Evolutionary conservation across 37 sponge, comb jelly and placozoan genomes (phyloP).

Genomic region (Spongilla lacustris): DNA sequence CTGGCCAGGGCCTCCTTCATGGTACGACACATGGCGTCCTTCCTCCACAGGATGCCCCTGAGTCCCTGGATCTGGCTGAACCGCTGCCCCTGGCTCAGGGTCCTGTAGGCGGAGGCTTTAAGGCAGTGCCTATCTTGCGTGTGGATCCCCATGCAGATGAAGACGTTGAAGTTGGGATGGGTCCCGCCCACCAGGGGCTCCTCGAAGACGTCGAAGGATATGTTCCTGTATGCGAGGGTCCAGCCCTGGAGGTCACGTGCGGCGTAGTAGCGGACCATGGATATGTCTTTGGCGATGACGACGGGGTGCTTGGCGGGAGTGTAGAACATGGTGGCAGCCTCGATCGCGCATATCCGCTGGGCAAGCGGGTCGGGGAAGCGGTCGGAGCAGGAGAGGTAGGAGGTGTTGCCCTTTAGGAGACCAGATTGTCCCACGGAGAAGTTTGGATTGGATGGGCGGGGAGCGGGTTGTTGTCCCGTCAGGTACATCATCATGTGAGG

Average conservation of each 20-base stretch:
- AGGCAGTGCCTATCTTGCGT: conserved; percentile 77
- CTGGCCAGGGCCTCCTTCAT: conserved; percentile 60
- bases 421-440: background rate
- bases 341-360: conserved; percentile 21
- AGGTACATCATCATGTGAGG: background rate
- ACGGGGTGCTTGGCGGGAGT: conserved; percentile 33
- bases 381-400: background rate
- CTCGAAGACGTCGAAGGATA: conserved; percentile 73
- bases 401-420: background rate
- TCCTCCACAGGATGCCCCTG: conserved; percentile 83
- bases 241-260: conserved; percentile 87
- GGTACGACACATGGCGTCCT: conserved; percentile 81
- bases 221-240: conserved; percentile 63
- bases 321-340: conserved; percentile 50
- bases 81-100: conserved; percentile 54
- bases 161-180: conserved; percentile 46
- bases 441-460: background rate
- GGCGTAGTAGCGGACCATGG: conserved; percentile 75
- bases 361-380: background rate
- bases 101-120: conserved; percentile 25
- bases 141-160: conserved; percentile 78
- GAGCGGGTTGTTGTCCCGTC: background rate
- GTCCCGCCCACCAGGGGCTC: background rate
- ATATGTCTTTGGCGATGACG: conserved; percentile 77
- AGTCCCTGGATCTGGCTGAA: conserved; percentile 76